phyloP scores from a whole-genome alignment of 92 coral and sea anemone genomes.

The Virgularia gustaviana region DNA sequence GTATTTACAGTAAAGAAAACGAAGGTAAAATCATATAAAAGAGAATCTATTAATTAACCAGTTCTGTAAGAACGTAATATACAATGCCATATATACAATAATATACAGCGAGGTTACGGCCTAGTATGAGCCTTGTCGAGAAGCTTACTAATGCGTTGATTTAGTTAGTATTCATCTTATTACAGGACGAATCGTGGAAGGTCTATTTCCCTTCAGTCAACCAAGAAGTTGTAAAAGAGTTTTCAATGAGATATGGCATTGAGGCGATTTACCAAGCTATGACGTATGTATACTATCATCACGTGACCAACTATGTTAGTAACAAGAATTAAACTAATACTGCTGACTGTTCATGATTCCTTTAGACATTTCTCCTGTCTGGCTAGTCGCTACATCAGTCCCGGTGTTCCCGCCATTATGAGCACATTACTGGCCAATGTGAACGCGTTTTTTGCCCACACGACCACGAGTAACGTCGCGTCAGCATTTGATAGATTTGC shows the following conservation, averaged over 20 bases:
- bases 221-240: conserved; percentile 91
- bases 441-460: conserved; percentile 97
- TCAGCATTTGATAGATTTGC: conserved; percentile 93
- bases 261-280: conserved; percentile 96
- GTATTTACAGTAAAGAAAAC: no score
- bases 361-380: conserved; percentile 86
- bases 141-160: not conserved
- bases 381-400: conserved; percentile 81
- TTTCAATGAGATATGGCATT: conserved; percentile 98
- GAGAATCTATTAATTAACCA: no score
- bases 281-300: conserved; percentile 71
- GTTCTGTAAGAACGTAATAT: no score
- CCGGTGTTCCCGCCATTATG: conserved; percentile 86
- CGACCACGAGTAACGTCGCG: conserved; percentile 91
- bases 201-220: conserved; percentile 73
- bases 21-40: no score
- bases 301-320: no score
- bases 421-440: conserved; percentile 89
- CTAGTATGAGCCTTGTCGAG: not conserved
- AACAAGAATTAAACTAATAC: no score
- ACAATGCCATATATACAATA: no score
- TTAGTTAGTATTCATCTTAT: not conserved
- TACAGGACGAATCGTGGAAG: conserved; percentile 94
- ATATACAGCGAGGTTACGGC: not conserved
- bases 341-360: not conserved